A percentile compares a stretch with the other conserved stretches of the same genome.
phyloP scores from a whole-genome alignment of 2,113 vertebrate genomes.

The Sakesphorus luctuosus region DNA sequence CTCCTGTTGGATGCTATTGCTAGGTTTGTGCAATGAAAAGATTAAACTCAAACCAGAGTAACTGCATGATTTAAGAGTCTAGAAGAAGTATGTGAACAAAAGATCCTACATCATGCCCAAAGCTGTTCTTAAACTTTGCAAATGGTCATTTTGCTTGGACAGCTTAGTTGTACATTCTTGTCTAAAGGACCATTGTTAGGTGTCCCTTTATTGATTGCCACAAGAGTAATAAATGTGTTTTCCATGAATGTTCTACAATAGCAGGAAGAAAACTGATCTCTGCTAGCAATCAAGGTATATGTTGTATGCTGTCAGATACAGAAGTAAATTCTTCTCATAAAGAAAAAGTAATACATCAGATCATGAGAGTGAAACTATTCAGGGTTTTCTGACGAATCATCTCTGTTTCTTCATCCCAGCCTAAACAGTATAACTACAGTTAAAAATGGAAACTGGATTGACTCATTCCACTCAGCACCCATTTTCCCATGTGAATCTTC shows the following conservation, averaged over 20 bases:
- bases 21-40: not conserved
- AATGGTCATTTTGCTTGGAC: not conserved
- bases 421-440: not conserved
- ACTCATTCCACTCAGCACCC: not conserved
- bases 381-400: not conserved
- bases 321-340: not conserved
- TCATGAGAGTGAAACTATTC: not conserved
- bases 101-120: not conserved
- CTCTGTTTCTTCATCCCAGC: not conserved
- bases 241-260: not conserved
- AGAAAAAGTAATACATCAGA: not conserved
- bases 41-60: not conserved
- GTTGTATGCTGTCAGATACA: not conserved
- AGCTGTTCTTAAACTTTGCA: not conserved
- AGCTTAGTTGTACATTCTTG: not conserved
- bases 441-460: conserved; percentile 28
- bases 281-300: not conserved
- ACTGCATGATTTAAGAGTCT: not conserved
- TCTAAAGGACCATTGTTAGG: not conserved
- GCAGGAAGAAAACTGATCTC: not conserved
- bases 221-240: not conserved
- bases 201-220: not conserved
- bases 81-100: not conserved
- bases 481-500: not conserved
- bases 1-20: not conserved